Evolutionary conservation across 2,797 vertebrate species (phyloP).

Genomic region (Chaetodon trifasciatus): DNA sequence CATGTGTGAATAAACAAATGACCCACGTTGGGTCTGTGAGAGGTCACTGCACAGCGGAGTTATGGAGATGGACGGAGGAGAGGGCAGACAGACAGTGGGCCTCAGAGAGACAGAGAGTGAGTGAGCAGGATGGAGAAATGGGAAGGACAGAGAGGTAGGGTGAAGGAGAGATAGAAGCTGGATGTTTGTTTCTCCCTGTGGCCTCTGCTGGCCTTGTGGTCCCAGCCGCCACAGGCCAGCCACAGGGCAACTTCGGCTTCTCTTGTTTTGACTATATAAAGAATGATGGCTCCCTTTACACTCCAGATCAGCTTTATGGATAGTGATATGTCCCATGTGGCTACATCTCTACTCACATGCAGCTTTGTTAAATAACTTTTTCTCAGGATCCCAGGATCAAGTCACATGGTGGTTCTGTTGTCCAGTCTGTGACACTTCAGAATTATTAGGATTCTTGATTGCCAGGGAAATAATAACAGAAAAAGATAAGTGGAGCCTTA

Average conservation of each 20-base stretch:
- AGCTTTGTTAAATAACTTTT: conserved; percentile 44
- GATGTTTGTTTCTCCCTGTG: conserved; percentile 65
- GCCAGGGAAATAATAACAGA: conserved; percentile 28
- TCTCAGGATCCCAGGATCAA: not conserved
- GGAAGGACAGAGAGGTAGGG: conserved; percentile 19
- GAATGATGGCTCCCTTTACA: conserved; percentile 67
- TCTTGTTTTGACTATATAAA: conserved; percentile 65
- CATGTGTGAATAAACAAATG: conserved; percentile 70
- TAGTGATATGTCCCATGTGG: conserved; percentile 69
- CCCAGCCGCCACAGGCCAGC: conserved; percentile 26
- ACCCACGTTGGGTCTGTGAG: conserved; percentile 62
- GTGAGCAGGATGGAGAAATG: conserved; percentile 23
- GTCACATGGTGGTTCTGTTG: not conserved
- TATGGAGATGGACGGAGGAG: conserved; percentile 50
- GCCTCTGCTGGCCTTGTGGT: conserved; percentile 57
- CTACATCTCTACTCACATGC: conserved; percentile 43
- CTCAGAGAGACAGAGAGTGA: conserved; percentile 45
- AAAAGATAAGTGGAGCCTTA: conserved; percentile 32
- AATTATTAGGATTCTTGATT: conserved; percentile 10
- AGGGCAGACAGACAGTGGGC: conserved; percentile 58
- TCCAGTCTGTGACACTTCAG: not conserved
- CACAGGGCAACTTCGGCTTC: conserved; percentile 42
- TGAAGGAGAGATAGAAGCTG: conserved; percentile 23
- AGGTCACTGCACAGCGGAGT: conserved; percentile 69
- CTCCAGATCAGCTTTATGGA: conserved; percentile 53